A percentile compares a stretch with the other conserved stretches of the same genome.
Conservation (phyloP, 2,888 invertebrate species). For the Tortricodes alternella region DNA sequence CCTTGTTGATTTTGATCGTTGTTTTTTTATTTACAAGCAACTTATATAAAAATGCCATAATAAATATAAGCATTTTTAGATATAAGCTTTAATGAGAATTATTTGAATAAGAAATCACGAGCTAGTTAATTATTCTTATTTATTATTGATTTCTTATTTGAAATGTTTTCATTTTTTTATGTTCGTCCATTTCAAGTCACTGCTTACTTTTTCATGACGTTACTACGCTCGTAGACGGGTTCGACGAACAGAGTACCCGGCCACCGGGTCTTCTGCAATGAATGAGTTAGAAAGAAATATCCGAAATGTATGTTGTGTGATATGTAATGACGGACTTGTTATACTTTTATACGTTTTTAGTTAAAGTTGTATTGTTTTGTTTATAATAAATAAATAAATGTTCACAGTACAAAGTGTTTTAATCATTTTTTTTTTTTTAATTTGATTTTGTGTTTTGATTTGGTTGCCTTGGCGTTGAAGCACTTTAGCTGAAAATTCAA, state of each 20-base stretch:
- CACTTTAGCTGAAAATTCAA: too few relatives aligned
- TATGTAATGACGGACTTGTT: conserved; percentile 13
- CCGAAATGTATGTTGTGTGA: not conserved
- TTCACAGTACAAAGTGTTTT: too few relatives aligned
- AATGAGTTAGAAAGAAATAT: too few relatives aligned
- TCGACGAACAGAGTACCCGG: too few relatives aligned
- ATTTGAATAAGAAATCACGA: conserved; percentile 77
- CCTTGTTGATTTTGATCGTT: conserved; percentile 43
- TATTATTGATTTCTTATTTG: conserved; percentile 73
- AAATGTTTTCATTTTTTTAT: conserved; percentile 63
- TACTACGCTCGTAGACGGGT: too few relatives aligned
- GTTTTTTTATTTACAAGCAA: conserved; percentile 42
- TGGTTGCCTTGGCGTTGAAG: too few relatives aligned
- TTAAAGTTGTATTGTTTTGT: conserved; percentile 28
- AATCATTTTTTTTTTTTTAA: not conserved
- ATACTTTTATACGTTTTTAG: conserved; percentile 24
- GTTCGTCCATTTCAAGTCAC: conserved; percentile 6
- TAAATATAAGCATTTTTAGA: conserved; percentile 73
- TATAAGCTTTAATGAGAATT: conserved; percentile 62
- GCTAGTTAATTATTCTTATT: conserved; percentile 45
- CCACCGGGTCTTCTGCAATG: too few relatives aligned
- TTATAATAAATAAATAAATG: conserved; percentile 23
- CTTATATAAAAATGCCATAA: conserved; percentile 72
- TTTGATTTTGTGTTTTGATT: not conserved
- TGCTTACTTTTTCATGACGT: not conserved